Base-by-base conservation (phyloP, 2,113 vertebrate species). In the Candoia aspera region DNA sequence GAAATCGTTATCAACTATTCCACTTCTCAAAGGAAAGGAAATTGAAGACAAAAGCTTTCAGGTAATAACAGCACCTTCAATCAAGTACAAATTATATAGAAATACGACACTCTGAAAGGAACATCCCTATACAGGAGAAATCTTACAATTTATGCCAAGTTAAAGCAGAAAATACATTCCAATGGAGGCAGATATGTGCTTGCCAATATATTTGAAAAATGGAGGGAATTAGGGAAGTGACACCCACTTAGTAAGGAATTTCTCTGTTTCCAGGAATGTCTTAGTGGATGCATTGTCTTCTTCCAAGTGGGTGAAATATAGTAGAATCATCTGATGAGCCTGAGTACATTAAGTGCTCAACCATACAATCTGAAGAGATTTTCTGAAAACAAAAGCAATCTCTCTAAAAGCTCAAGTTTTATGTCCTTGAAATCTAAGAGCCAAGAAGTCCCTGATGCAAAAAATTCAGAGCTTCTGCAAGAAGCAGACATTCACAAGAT, bases 351-450 rank as follows among this genome's bases (percentile, higher is more conserved):
- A 89, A 79, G 62, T 91, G 91, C 57, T 10, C 90, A 88, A 21
- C 79, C 90, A 79, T 42, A 58, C 33, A 85, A 87, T 59, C 55
- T 59, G 19, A 60, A 88, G 73, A 89, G 46, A 0, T 24, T 62
- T 92, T 29, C 0, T 1, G 46, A 86, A 37, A 88, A 55, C 58
- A 0, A 60, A 55, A 54, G 6, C 68, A 10, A 53, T 91, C 85
- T 23, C 90, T 85, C 15, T n/a, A 6, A n/a, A 60, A 92, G 94
- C 85, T 0, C 13, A 83, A 33, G 46, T 53, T 21, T 33, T 89
- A 0, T 55, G 53, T 26, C 89, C 9, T 94, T 26, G 54, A 21
- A 93, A 92, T n/a, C 26, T 91, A 94, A 93, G 93, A 93, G 4
- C 83, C 84, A 94, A 84, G 8, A 42, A 46, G 90, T 21, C 73